phyloP scores from a whole-genome alignment of 2,797 vertebrate species.

The Premnoplex brunnescens region DNA sequence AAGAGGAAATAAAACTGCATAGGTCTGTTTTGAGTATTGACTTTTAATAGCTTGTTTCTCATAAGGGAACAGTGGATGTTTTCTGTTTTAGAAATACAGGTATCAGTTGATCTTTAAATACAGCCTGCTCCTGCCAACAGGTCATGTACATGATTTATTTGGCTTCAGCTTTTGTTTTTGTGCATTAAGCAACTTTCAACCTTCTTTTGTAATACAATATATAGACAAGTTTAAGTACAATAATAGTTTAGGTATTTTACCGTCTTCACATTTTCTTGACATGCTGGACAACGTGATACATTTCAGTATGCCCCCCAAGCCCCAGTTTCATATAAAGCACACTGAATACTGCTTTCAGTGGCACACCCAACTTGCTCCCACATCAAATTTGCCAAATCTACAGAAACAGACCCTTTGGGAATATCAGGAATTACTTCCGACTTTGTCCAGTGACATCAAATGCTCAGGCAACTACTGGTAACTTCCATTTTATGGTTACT shows the following conservation, averaged over 20 bases:
- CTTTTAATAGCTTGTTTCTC: conserved; percentile 70
- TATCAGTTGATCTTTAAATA: conserved; percentile 57
- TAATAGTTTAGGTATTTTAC: conserved; percentile 28
- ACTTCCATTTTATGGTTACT: not conserved
- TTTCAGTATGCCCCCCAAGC: not conserved
- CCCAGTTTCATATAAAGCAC: not conserved
- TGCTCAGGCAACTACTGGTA: conserved; percentile 16
- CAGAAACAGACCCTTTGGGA: not conserved
- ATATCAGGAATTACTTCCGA: not conserved
- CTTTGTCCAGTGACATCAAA: conserved; percentile 41
- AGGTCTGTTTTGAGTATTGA: conserved; percentile 55
- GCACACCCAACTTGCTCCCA: not conserved
- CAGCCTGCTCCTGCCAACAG: conserved; percentile 62
- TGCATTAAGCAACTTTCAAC: conserved; percentile 51
- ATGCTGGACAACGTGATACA: conserved; percentile 30
- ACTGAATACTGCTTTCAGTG: not conserved
- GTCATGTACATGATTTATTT: conserved; percentile 57
- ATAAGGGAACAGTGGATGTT: conserved; percentile 54
- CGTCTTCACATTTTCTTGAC: conserved; percentile 53
- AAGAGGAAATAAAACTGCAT: conserved; percentile 65
- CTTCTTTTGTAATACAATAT: conserved; percentile 51
- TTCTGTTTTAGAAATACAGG: conserved; percentile 62
- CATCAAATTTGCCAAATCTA: not conserved
- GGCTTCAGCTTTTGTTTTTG: conserved; percentile 56
- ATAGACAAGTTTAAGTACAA: conserved; percentile 59